Conservation (phyloP, 1,140 invertebrate genomes). For the Cydia pomonella region DNA sequence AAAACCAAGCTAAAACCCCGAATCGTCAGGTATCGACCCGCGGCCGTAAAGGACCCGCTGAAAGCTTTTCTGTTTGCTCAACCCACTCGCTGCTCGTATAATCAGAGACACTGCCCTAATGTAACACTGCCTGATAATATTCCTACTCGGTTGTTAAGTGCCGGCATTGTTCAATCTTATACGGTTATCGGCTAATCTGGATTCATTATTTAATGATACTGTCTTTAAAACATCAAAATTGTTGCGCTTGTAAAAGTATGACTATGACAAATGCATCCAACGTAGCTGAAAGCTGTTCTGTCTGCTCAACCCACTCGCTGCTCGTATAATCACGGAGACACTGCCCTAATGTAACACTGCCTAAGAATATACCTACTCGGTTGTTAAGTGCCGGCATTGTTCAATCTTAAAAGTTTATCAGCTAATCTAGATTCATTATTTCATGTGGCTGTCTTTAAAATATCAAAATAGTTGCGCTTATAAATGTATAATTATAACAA, state of each 20-base stretch:
- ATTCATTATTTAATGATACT: too few species aligned
- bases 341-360: conserved; percentile 33
- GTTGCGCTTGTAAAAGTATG: too few species aligned
- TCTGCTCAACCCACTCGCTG: conserved; percentile 59
- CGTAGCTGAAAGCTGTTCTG: conserved; percentile 66
- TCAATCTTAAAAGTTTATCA: too few species aligned
- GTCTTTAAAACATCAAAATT: too few species aligned
- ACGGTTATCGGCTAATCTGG: too few species aligned
- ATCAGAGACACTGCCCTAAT: conserved; percentile 56
- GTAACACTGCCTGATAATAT: conserved; percentile 31
- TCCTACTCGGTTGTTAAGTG: not conserved
- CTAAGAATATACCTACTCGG: not conserved
- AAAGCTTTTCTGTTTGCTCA: conserved; percentile 68
- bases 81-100: conserved; percentile 56
- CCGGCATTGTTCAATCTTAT: not conserved
- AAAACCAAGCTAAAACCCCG: not conserved
- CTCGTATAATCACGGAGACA: conserved; percentile 58
- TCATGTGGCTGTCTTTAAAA: too few species aligned
- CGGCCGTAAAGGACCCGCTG: conserved; percentile 55
- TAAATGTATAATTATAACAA: too few species aligned
- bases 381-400: not conserved
- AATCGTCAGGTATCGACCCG: conserved; percentile 32
- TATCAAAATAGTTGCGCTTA: too few species aligned
- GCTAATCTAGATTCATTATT: too few species aligned
- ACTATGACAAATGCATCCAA: too few species aligned